phyloP scores from a whole-genome alignment of 1,140 invertebrate genomes.

The Drosophila navojoa region DNA sequence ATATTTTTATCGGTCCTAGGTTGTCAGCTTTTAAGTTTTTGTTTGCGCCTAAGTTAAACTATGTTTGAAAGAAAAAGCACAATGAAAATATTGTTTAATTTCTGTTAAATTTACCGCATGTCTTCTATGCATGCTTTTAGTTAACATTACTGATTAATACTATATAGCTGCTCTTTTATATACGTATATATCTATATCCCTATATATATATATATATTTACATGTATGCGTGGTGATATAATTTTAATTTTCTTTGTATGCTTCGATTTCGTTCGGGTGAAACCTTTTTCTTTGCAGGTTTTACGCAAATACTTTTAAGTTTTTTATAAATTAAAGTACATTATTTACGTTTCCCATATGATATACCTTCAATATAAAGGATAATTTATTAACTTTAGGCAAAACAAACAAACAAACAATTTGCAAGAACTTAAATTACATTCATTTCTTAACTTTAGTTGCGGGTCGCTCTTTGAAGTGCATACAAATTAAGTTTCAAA shows the following conservation, averaged over 20 bases:
- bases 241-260: constrained; percentile 74
- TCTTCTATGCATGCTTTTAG: constrained; percentile 40
- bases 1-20: constrained; percentile 51
- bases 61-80: background rate
- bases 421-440: constrained; percentile 53
- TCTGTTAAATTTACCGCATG: constrained; percentile 26
- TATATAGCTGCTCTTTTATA: constrained; percentile 42
- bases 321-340: constrained; percentile 41
- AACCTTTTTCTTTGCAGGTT: constrained; percentile 28
- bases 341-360: constrained; percentile 51
- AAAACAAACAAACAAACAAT: constrained; percentile 19
- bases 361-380: constrained; percentile 70
- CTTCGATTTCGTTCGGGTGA: constrained; percentile 61
- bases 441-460: constrained; percentile 58
- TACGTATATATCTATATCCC: constrained; percentile 1
- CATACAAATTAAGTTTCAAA: constrained; percentile 57
- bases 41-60: constrained; percentile 22
- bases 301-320: constrained; percentile 43
- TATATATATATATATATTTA: constrained; percentile 44
- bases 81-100: constrained; percentile 21
- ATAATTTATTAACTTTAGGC: constrained; percentile 71
- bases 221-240: constrained; percentile 78
- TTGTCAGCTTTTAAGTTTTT: constrained; percentile 66
- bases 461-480: constrained; percentile 56
- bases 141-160: constrained; percentile 33